Percentiles rank a stretch among this genome's conserved stretches.
These are phyloP conservation scores for Diuraphis noxia DNA, from an alignment of 1,140 invertebrate genomes.

Conservation along the genomic window DNA sequence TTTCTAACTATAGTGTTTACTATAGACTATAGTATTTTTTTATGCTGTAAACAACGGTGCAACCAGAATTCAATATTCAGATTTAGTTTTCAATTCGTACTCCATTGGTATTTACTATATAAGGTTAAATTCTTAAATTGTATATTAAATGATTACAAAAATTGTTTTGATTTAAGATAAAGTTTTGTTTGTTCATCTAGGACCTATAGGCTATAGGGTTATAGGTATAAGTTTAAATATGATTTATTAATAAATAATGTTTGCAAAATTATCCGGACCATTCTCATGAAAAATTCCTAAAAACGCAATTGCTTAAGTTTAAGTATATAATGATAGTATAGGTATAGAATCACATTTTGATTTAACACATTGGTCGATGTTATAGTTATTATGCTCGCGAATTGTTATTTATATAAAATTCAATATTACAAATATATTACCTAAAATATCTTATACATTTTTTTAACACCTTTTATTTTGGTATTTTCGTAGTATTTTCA, in stretches of 20 bases:
- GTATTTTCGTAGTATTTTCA: neutral
- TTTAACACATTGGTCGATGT: conserved; percentile 2
- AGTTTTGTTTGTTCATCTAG: neutral
- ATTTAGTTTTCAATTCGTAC: too few species aligned
- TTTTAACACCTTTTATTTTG: neutral
- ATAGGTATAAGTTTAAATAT: neutral
- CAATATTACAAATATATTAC: neutral
- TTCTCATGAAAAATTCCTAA: neutral
- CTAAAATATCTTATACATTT: neutral
- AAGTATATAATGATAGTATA: neutral
- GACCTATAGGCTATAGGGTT: too few species aligned
- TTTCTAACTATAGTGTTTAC: too few species aligned
- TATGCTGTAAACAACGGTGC: too few species aligned
- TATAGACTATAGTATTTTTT: too few species aligned
- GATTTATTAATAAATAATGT: neutral
- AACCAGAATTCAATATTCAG: too few species aligned
- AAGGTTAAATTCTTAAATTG: too few species aligned
- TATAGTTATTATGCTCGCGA: neutral
- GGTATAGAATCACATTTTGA: neutral
- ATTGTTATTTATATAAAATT: conserved; percentile 20
- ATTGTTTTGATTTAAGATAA: neutral
- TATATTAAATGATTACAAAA: neutral
- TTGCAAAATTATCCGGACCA: neutral
- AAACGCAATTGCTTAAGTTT: neutral
- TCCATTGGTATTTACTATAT: neutral